Percentiles rank a stretch among this genome's conserved stretches.
These are phyloP conservation scores for Cyprinodon tularosa DNA, from an alignment of 2,113 vertebrate species.

Conservation along the genomic window DNA sequence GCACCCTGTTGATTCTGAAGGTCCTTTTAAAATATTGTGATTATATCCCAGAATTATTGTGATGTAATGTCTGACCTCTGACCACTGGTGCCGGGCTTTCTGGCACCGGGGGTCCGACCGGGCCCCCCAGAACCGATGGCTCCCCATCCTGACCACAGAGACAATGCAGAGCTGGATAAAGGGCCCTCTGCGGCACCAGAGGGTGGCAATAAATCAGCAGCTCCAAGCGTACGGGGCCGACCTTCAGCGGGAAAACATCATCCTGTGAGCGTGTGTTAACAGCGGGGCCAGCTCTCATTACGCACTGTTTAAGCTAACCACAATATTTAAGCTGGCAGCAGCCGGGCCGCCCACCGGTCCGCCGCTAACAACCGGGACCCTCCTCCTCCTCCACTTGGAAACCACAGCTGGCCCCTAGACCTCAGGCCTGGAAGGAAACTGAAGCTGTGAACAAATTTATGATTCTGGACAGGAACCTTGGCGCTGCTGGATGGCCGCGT, in stretches of 20 bases:
- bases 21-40: no score
- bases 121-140: no score
- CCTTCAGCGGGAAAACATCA: constrained; percentile 61
- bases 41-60: no score
- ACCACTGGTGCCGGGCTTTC: no score
- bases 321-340: constrained; percentile 55
- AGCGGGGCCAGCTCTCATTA: constrained; percentile 33
- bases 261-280: constrained; percentile 33
- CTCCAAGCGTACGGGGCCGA: constrained; percentile 32
- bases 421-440: constrained; percentile 7
- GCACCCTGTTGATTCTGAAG: no score
- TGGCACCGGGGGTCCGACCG: no score
- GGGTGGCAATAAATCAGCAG: constrained; percentile 11
- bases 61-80: no score
- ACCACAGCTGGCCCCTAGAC: constrained; percentile 24
- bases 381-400: constrained; percentile 16
- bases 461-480: neutral
- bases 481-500: neutral
- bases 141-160: neutral
- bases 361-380: constrained; percentile 9
- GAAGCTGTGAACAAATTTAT: constrained; percentile 26
- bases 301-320: constrained; percentile 41
- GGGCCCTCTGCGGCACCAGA: constrained; percentile 3
- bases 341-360: constrained; percentile 23
- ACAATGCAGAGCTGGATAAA: constrained; percentile 29